These are phyloP conservation scores for Metacarcinus magister DNA, from an alignment of 2,888 invertebrate genomes.

Conservation along the genomic window DNA sequence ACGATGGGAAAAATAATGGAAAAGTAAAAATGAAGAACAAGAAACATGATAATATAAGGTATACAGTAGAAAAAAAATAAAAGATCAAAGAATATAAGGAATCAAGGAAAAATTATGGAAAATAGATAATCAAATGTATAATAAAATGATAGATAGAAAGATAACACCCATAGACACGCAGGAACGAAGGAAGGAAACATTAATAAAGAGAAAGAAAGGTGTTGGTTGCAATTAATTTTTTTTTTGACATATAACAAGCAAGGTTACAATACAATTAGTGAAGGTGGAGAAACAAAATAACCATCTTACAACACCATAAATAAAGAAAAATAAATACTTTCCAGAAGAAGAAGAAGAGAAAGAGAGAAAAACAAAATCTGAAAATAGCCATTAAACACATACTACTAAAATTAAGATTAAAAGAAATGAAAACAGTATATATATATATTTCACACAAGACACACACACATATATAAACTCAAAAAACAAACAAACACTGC, in stretches of 20 bases:
- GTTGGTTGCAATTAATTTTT: not conserved
- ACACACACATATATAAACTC: not conserved
- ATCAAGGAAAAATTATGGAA: not conserved
- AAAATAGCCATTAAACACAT: not conserved
- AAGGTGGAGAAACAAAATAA: too few species aligned
- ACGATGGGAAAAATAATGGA: not conserved
- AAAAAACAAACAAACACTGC: not conserved
- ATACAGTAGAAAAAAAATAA: not conserved
- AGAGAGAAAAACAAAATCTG: not conserved
- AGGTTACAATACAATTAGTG: not conserved
- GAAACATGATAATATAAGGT: not conserved
- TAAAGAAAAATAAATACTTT: not conserved
- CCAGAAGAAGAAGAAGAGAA: not conserved
- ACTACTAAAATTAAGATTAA: not conserved
- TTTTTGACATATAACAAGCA: not conserved
- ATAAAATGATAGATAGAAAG: not conserved
- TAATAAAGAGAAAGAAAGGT: not conserved
- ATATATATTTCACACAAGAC: conserved; percentile 19
- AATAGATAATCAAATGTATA: not conserved
- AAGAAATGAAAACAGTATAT: conserved; percentile 22
- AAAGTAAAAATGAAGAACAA: not conserved
- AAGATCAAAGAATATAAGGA: not conserved
- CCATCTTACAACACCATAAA: too few species aligned
- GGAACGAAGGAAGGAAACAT: not conserved
- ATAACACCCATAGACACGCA: not conserved